Evolutionary conservation across 30 jellyfish, hydroid and myxozoan genomes (phyloP), one percentile per base, ranked within the genome.

Genomic region (Turritopsis dohrnii): DNA sequence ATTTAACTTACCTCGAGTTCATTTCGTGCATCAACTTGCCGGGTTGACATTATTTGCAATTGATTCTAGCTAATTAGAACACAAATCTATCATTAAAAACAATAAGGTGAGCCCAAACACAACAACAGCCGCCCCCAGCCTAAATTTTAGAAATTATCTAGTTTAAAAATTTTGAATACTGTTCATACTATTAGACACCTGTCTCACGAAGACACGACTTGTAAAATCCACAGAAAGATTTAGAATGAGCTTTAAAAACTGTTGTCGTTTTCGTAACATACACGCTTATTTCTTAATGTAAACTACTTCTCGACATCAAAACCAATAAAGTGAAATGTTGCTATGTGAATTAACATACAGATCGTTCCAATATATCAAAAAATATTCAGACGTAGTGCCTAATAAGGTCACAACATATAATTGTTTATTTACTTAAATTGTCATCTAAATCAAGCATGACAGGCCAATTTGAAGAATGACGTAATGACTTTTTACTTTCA

Each of bases 1-100:
- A 41, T 41, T n/a, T 66, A 69, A 19, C 77, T 69, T 1, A 69
- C 77, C 77, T 69, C 77, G 0, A 27, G 77, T 69, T 69, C 77
- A 27, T 69, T 69, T 69, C 30, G 28, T 69, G 77, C 77, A 27
- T 69, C 77, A 19, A 69, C 77, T 69, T 69, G 9, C 16, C 77
- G 28, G 28, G 31, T 27, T n/a, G 77, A 23, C 77, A 69, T 69
- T 69, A 0, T 7, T 69, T 69, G 16, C 9, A 7, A n/a, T 69
- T 0, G 30, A 69, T 9, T 41, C 60, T 41, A 41, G 60, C 60
- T 41, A 41, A 41, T 41, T 5, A 41, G 13, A 41, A 41, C 60
- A 41, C 13, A 41, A 5, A 41, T 13, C 5, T 13, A 41, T 41
- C 60, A 41, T 41, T 3, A 41, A 41, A 41, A 41, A 41, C n/a